These are phyloP conservation scores for Galerucella nymphaeae DNA, from an alignment of 2,888 invertebrate genomes.

Conservation along the genomic window DNA sequence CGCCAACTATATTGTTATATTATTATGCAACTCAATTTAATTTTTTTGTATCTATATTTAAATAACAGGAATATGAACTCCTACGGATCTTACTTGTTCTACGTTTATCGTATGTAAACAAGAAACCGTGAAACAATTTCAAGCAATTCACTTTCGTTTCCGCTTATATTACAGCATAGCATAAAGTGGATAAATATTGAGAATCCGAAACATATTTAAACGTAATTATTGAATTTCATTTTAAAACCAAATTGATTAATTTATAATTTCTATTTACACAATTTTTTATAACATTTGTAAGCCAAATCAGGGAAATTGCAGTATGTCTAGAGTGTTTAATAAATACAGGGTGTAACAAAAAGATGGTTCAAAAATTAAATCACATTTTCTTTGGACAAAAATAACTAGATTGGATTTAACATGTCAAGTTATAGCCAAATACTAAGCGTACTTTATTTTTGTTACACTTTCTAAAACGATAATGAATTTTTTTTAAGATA, in stretches of 20 bases:
- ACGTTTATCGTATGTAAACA: conserved; percentile 5
- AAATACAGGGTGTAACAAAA: neutral
- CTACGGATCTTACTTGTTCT: neutral
- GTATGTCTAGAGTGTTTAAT: neutral
- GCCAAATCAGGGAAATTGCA: neutral
- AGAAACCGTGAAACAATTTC: conserved; percentile 27
- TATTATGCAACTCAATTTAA: neutral
- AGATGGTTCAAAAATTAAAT: too few species aligned
- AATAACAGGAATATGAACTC: neutral
- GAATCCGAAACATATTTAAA: conserved; percentile 29
- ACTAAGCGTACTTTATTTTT: too few species aligned
- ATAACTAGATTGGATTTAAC: too few species aligned
- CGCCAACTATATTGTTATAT: too few species aligned
- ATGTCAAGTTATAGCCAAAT: too few species aligned
- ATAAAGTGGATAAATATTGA: conserved; percentile 24
- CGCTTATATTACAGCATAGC: conserved; percentile 26
- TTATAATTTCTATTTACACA: conserved; percentile 2
- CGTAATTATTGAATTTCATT: conserved; percentile 18
- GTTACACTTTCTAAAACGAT: too few species aligned
- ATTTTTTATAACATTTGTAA: neutral
- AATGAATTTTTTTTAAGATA: too few species aligned
- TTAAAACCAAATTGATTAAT: neutral
- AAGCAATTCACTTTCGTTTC: conserved; percentile 39
- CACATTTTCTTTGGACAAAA: too few species aligned
- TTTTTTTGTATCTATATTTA: neutral